Percentiles rank a stretch among this genome's conserved stretches.
Conservation (phyloP, 2,797 vertebrate species). For the Catostomus latipinnis region DNA sequence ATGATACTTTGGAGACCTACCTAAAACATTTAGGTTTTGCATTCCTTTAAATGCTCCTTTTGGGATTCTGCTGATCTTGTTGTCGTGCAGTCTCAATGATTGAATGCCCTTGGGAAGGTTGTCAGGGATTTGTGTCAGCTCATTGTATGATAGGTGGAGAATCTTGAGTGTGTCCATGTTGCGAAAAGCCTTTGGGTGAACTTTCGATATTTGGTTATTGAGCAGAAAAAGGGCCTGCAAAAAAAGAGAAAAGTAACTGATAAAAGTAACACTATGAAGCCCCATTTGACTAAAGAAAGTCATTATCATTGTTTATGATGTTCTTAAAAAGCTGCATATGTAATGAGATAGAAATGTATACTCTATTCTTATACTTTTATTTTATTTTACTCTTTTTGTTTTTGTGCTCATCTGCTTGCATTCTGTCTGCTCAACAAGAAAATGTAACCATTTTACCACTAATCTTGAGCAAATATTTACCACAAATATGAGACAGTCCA, state of each 20-base stretch:
- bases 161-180: conserved; percentile 86
- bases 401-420: neutral
- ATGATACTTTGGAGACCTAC: conserved; percentile 69
- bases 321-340: neutral
- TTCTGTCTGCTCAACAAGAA: conserved; percentile 4
- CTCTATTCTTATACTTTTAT: neutral
- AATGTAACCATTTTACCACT: conserved; percentile 9
- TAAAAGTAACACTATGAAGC: neutral
- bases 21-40: conserved; percentile 90
- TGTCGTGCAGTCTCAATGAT: conserved; percentile 94
- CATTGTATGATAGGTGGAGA: conserved; percentile 93
- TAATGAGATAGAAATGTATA: neutral
- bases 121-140: conserved; percentile 88
- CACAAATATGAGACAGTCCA: conserved; percentile 16
- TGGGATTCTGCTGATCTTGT: conserved; percentile 89
- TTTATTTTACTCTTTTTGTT: neutral
- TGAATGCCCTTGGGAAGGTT: conserved; percentile 89
- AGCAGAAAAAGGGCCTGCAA: conserved; percentile 91
- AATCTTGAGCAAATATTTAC: conserved; percentile 31
- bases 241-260: conserved; percentile 1
- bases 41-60: conserved; percentile 91
- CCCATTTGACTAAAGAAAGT: neutral
- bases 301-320: neutral
- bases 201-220: conserved; percentile 93
- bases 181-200: conserved; percentile 93